Evolutionary conservation across 2,888 invertebrate species (phyloP), one percentile per base, ranked within the genome.

Genomic region (Kryphioiulus occultus): DNA sequence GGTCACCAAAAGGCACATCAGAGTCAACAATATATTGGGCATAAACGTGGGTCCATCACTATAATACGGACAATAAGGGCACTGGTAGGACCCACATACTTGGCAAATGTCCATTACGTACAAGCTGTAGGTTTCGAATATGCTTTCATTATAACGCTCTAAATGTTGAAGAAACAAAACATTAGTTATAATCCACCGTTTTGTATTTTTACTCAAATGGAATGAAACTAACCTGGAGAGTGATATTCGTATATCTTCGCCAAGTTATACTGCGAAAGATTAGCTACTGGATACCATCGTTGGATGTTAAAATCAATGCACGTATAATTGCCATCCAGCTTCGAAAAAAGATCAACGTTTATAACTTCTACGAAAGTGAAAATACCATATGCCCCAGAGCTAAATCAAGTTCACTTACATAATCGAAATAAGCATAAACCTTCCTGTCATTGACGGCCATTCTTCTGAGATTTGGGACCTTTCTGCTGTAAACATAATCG

Each of bases 71-170:
- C 97, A 97, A 92, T 97, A 97, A 0, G 97, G 97, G 91, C 97
- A 98, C 92, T 97, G 97, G 84, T 97, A 97, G 87, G 97, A 97
- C 88, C 97, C 98, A 92, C 98, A 98, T 10, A 98, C 97, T 91
- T 97, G 97, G 92, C 98, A 98, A 90, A 98, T 97, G 92, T 97
- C 97, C 88, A 98, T 93, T 39, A 96, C 93, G 92, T 97, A 97
- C 0, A 96, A 96, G 26, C 96, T 95, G 85, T 96, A 93, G 2
- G 97, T 95, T 93, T 97, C 97, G 92, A 97, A 96, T 92, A 98
- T 96, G 0, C 96, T 95, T 93, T 97, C 97, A 92, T 97, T 97
- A 92, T 96, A 98, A 39, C 97, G 96, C 92, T 97, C 97, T 96
- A 93, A 19, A 93, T 93, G 89, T 7, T 68, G 22, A 59, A 59